phyloP scores from a whole-genome alignment of 2,888 invertebrate genomes.

The Megastigmus dorsalis region DNA sequence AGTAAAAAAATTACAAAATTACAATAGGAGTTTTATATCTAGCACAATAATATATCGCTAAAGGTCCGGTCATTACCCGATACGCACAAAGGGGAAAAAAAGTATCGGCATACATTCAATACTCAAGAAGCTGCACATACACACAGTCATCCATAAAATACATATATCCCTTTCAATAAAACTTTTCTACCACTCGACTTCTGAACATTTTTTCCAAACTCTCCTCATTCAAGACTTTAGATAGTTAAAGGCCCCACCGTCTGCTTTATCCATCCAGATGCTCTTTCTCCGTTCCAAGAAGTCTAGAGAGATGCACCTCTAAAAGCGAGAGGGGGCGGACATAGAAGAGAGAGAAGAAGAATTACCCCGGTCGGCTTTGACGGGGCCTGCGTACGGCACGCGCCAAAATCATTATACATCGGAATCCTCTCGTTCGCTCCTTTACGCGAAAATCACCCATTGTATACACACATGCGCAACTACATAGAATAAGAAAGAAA shows the following conservation, averaged over 20 bases:
- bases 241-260: conserved; percentile 10
- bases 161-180: neutral
- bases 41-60: too few species aligned
- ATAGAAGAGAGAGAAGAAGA: too few species aligned
- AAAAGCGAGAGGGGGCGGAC: too few species aligned
- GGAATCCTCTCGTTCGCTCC: too few species aligned
- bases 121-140: too few species aligned
- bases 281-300: neutral
- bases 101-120: neutral
- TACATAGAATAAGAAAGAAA: neutral
- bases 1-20: too few species aligned
- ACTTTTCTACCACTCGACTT: neutral
- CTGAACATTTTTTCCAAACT: neutral
- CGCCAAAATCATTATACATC: too few species aligned
- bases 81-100: neutral
- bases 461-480: neutral
- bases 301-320: too few species aligned
- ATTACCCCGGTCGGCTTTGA: too few species aligned
- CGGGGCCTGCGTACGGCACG: too few species aligned
- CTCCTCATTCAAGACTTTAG: neutral
- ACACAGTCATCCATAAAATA: too few species aligned
- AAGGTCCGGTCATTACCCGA: neutral
- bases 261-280: neutral
- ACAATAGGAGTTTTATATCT: too few species aligned
- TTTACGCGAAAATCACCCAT: conserved; percentile 18